These are phyloP conservation scores for Eurypyga helias DNA, from an alignment of 2,113 vertebrate genomes.

Conservation along the genomic window DNA sequence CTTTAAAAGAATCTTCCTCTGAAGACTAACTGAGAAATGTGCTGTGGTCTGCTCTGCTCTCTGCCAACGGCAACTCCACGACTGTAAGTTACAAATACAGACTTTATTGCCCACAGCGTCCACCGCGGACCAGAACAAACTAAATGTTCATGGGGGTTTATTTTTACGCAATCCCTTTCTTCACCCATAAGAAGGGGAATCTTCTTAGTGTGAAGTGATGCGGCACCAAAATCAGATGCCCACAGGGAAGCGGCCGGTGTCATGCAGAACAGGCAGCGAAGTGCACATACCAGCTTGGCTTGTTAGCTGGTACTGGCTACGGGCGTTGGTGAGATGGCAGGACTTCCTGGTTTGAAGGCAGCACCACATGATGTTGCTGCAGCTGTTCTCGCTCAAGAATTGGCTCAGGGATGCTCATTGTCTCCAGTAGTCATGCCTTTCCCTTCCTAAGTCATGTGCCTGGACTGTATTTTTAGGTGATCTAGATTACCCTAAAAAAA, in stretches of 20 bases:
- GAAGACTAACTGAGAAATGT: not conserved
- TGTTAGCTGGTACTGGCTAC: not conserved
- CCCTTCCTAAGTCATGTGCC: not conserved
- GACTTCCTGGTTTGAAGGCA: not conserved
- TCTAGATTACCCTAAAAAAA: not conserved
- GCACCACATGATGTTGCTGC: not conserved
- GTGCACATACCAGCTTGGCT: not conserved
- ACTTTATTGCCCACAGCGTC: not conserved
- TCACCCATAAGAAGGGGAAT: not conserved
- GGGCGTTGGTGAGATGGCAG: not conserved
- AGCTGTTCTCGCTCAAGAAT: not conserved
- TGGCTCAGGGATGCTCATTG: not conserved
- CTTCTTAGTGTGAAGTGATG: not conserved
- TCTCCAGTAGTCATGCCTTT: not conserved
- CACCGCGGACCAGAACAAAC: not conserved
- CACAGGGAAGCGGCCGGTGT: not conserved
- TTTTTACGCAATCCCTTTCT: not conserved
- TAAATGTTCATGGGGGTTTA: not conserved
- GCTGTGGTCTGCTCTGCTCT: not conserved
- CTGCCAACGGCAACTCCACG: not conserved
- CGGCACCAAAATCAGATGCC: not conserved
- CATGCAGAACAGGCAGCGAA: not conserved
- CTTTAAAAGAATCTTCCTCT: not conserved
- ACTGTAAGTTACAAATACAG: not conserved
- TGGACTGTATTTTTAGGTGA: not conserved